phyloP scores from a whole-genome alignment of 2,888 invertebrate species.

The Volucella inflata region DNA sequence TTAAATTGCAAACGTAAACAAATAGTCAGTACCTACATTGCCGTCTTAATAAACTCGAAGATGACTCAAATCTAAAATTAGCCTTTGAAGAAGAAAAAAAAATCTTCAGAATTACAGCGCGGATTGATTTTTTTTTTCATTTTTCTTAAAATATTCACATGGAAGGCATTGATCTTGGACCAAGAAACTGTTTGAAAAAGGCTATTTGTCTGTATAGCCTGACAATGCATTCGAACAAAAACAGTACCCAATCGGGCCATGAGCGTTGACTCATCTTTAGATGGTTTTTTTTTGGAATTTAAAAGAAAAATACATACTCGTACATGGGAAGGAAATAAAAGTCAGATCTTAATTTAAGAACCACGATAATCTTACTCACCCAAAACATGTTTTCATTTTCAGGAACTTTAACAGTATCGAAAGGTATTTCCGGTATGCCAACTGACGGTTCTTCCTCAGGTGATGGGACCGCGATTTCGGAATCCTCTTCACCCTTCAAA shows the following conservation, averaged over 20 bases:
- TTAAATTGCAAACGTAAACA: constrained; percentile 17
- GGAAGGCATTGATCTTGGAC: constrained; percentile 53
- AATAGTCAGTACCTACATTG: constrained; percentile 5
- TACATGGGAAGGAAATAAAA: constrained; percentile 3
- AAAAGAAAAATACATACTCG: neutral
- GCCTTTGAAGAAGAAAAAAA: neutral
- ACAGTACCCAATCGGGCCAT: neutral
- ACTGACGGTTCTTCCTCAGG: constrained; percentile 80
- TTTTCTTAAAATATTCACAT: constrained; percentile 20
- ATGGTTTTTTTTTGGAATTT: constrained; percentile 14
- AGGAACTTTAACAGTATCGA: constrained; percentile 81
- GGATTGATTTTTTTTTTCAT: constrained; percentile 11
- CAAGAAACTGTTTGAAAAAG: constrained; percentile 16
- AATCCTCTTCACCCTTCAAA: constrained; percentile 77
- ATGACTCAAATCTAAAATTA: constrained; percentile 45
- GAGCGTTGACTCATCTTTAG: constrained; percentile 8
- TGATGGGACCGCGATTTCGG: constrained; percentile 78
- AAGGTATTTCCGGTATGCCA: constrained; percentile 80
- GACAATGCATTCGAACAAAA: constrained; percentile 8
- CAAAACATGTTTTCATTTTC: constrained; percentile 82
- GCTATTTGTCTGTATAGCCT: neutral
- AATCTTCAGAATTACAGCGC: neutral
- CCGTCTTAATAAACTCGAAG: neutral
- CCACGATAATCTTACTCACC: constrained; percentile 77
- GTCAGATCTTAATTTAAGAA: neutral